A percentile compares a stretch with the other conserved stretches of the same genome.
Evolutionary conservation across 37 sponge, comb jelly and placozoan species (phyloP).

Genomic region (Diacarnus erythraeanus): DNA sequence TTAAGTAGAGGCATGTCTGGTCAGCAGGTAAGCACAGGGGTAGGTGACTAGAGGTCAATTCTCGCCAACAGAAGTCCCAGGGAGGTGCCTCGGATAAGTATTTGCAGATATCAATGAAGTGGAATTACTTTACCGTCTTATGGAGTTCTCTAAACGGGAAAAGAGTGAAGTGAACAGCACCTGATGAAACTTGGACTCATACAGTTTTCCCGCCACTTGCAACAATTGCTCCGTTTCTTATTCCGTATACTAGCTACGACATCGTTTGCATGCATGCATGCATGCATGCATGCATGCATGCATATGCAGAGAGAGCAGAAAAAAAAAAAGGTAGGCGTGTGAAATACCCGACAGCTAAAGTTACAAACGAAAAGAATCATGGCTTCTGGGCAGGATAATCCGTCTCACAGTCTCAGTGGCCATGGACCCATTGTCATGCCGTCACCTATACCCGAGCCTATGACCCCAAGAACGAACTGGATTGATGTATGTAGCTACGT

Average conservation of each 20-base stretch:
- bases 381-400: not conserved
- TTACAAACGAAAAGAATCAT: too few relatives aligned
- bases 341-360: too few relatives aligned
- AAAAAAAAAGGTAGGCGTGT: too few relatives aligned
- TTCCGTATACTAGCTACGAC: constrained; percentile 2
- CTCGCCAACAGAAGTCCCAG: not conserved
- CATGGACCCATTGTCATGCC: constrained; percentile 39
- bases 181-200: not conserved
- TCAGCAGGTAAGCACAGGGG: not conserved
- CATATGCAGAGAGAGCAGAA: too few relatives aligned
- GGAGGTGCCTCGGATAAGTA: not conserved
- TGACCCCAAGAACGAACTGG: constrained; percentile 61
- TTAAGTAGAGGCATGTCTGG: constrained; percentile 80
- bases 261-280: too few relatives aligned
- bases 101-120: not conserved
- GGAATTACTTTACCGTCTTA: not conserved
- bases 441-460: constrained; percentile 62
- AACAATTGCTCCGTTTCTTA: constrained; percentile 19
- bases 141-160: not conserved
- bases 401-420: not conserved
- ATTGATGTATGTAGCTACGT: constrained; percentile 36
- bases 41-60: not conserved
- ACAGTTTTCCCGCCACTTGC: constrained; percentile 54
- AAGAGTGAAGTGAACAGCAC: not conserved
- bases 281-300: too few relatives aligned